Evolutionary conservation across 2,888 invertebrate genomes (phyloP), one percentile per base, ranked within the genome.

Genomic region (Dorcus hopei): DNA sequence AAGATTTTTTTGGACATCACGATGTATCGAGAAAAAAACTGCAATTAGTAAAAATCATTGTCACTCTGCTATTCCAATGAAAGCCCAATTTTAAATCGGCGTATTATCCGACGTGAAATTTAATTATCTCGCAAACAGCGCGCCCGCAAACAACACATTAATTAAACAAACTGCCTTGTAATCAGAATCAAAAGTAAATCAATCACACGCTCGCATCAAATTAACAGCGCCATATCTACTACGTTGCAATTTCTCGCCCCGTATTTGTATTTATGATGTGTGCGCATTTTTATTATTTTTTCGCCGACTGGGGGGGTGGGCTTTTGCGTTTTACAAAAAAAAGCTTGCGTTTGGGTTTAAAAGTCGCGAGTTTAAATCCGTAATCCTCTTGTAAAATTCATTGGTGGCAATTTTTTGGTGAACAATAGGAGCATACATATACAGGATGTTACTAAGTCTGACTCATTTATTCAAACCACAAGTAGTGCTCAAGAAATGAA

Each of bases 161-260:
- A 45, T 45, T 45, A 45, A 56, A 57, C 43, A 57, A 57, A 52
- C 51, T 57, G 57, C 57, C 39, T 47, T 39, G 47, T 57, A 57
- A 57, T 57, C 57, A 57, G 51, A 57, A 57, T 57, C 52, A 45
- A 48, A 57, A 57, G 47, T 51, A 52, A 57, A 57, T 57, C 57
- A 57, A 57, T 51, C 57, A 33, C 52, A 16, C 19, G 23, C 19
- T 23, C 45, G 19, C 41, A 14, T 45, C 45, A 23, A 45, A 45
- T 45, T 23, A 45, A 45, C 45, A 45, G 26, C 16, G 45, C 45
- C 19, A 45, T 45, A 19, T 45, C 45, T 16, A 19, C 45, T n/a
- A 45, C 45, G 45, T 23, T 45, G 45, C 45, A 45, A 9, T 45
- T 45, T 45, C 45, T 45, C 45, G 19, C 23, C 45, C 19, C 11